A percentile compares a stretch with the other conserved stretches of the same genome.
phyloP scores from a whole-genome alignment of 2,797 vertebrate genomes.

The Pempheris klunzingeri region DNA sequence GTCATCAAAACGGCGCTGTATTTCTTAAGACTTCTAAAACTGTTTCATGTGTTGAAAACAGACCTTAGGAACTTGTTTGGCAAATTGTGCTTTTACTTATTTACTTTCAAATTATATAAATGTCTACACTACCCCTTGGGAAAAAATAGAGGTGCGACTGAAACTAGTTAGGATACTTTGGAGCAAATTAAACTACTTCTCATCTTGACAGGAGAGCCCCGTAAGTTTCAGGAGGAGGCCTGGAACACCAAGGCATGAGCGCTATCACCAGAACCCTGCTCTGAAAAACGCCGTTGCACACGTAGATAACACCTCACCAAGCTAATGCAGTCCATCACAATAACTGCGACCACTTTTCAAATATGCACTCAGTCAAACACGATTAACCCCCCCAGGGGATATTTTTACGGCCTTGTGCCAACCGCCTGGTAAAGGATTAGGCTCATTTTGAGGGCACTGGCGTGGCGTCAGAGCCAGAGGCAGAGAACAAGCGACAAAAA shows the following conservation, averaged over 20 bases:
- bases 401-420: slow-evolving; percentile 65
- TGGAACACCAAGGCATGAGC: background rate
- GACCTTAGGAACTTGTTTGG: slow-evolving; percentile 22
- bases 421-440: slow-evolving; percentile 59
- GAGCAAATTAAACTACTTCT: slow-evolving; percentile 54
- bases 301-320: slow-evolving; percentile 38
- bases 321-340: slow-evolving; percentile 57
- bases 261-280: background rate
- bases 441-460: slow-evolving; percentile 54
- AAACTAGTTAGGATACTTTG: slow-evolving; percentile 36
- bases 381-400: slow-evolving; percentile 64
- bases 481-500: slow-evolving; percentile 28
- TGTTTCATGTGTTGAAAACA: slow-evolving; percentile 20
- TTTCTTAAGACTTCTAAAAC: slow-evolving; percentile 22
- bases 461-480: slow-evolving; percentile 31
- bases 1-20: slow-evolving; percentile 45
- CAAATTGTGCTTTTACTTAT: slow-evolving; percentile 29
- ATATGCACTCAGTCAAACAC: slow-evolving; percentile 64
- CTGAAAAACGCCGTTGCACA: slow-evolving; percentile 18
- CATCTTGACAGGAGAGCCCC: slow-evolving; percentile 53
- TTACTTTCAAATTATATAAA: slow-evolving; percentile 27
- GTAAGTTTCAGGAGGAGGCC: slow-evolving; percentile 21
- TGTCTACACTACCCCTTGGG: background rate
- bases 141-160: slow-evolving; percentile 5
- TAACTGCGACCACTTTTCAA: slow-evolving; percentile 67